A percentile compares a stretch with the other conserved stretches of the same genome.
Evolutionary conservation across 37 sponge, comb jelly and placozoan genomes (phyloP).

Genomic region (Agelas oroides): DNA sequence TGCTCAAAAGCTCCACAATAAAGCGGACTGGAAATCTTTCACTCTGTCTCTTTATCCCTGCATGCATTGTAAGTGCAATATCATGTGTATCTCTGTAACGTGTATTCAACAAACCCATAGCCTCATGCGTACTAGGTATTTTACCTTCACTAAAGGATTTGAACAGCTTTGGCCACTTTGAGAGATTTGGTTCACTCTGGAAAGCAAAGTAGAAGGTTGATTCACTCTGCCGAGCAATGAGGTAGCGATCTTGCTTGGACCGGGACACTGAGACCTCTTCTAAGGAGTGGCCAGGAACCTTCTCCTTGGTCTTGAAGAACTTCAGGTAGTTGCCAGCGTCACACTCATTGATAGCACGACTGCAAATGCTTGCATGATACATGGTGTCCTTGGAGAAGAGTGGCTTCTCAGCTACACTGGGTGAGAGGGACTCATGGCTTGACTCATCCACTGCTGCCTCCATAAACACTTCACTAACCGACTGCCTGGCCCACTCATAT

Average conservation of each 20-base stretch:
- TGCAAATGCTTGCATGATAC: slow-evolving; percentile 19
- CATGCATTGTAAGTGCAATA: no score
- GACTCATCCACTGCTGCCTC: not conserved
- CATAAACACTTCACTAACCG: not conserved
- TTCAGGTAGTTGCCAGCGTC: not conserved
- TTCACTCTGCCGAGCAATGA: not conserved
- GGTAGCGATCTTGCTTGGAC: slow-evolving; percentile 8
- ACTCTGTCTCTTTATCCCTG: slow-evolving; percentile 17
- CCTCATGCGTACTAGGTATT: no score
- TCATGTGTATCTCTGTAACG: no score
- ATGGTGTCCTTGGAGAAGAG: slow-evolving; percentile 1
- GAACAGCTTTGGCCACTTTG: slow-evolving; percentile 32
- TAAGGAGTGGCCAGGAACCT: slow-evolving; percentile 1
- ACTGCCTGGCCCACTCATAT: not conserved
- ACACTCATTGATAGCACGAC: not conserved
- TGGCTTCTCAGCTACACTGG: not conserved
- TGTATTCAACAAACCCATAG: no score
- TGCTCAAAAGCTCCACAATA: slow-evolving; percentile 41
- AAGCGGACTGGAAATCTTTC: slow-evolving; percentile 31
- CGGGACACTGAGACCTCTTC: not conserved
- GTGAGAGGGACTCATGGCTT: not conserved
- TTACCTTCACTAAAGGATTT: not conserved
- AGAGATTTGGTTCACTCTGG: slow-evolving; percentile 24
- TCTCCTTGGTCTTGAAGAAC: not conserved
- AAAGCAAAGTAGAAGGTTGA: slow-evolving; percentile 36